Base-by-base conservation (phyloP, 2,888 invertebrate genomes). In the Notodonta ziczac region DNA sequence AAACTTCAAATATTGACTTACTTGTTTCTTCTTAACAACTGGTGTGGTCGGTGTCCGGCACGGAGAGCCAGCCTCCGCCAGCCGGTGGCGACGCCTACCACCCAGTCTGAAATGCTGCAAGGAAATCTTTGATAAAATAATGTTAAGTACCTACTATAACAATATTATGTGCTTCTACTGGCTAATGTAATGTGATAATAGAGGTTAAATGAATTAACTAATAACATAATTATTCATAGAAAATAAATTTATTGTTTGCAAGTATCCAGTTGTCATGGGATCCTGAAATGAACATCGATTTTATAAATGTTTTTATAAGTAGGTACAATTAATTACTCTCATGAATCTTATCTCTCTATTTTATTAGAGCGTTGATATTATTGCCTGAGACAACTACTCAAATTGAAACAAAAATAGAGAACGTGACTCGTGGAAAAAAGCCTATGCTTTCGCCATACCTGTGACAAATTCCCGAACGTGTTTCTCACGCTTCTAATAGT, bases 401-500 rank as follows among this genome's bases (percentile, higher is more conserved):
- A n/a, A n/a, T n/a, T n/a, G n/a, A 42, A 42, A 35, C 3, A 42
- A 42, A 42, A 1, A 12, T 7, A 10, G 8, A 53, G 32, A 53
- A 53, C 55, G 40, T 60, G n/a, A 32, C 13, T 24, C 24, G 24
- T 24, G 24, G 24, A 24, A 24, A 24, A 24, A 24, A 24, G 24
- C 24, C 24, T 24, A 24, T 24, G 32, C 50, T n/a, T 24, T 56
- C 46, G 12, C 42, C 59, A 59, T 78, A 96, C 96, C 94, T 96
- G 96, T 56, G 96, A 95, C 67, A 96, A 89, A 63, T 95, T 95
- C 13, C 96, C 96, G 67, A 96, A 94, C 16, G 95, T 95, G 62
- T 95, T 95, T 72, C 95, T 90, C 32, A 96, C 95, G 67, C 93
- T 95, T 63, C 95, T 95, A 73, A 96, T 94, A 0, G 96, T 96